Evolutionary conservation across 1,140 invertebrate genomes (phyloP).

Genomic region (Drusus annulatus): DNA sequence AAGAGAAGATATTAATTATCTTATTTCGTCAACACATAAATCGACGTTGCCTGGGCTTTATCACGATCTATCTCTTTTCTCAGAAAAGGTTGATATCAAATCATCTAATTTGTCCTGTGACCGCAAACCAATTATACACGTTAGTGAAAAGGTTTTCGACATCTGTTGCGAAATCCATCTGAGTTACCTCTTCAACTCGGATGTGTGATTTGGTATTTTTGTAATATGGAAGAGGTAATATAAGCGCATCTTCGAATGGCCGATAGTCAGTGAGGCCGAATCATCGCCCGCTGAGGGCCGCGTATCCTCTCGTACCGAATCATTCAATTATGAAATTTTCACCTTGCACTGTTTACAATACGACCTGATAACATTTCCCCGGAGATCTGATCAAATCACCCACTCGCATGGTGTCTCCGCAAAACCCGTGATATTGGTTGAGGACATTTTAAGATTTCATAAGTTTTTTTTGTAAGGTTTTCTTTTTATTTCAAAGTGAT

Average conservation of each 20-base stretch:
- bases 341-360: background rate
- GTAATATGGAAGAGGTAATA: conserved; percentile 57
- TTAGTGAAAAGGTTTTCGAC: conserved; percentile 12
- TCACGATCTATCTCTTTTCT: background rate
- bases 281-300: conserved; percentile 49
- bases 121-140: background rate
- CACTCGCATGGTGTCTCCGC: background rate
- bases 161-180: conserved; percentile 45
- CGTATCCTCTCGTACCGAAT: conserved; percentile 27
- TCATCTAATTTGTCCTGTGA: background rate
- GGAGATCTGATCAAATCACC: background rate
- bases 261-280: conserved; percentile 56
- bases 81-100: background rate
- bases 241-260: conserved; percentile 53
- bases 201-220: conserved; percentile 45
- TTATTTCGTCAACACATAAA: too few species aligned
- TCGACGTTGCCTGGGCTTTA: too few species aligned
- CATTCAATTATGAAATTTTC: background rate
- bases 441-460: background rate
- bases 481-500: background rate
- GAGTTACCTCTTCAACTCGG: conserved; percentile 47
- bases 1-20: too few species aligned
- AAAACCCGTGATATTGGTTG: conserved; percentile 17
- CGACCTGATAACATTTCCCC: background rate
- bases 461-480: background rate